phyloP scores from a whole-genome alignment of 2,888 invertebrate genomes.

The Barypeithes pellucidus region DNA sequence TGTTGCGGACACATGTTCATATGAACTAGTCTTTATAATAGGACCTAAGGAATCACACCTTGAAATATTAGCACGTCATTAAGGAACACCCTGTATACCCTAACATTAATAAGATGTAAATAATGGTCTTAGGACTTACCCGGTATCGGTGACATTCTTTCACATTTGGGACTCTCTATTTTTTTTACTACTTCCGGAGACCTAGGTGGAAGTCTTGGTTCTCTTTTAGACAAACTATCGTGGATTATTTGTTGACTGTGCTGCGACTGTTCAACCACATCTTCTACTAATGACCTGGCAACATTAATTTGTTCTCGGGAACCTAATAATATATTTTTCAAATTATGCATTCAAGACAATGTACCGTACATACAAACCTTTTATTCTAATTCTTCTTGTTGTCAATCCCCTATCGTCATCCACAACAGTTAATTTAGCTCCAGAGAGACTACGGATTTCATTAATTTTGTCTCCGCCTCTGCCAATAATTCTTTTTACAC shows the following conservation, averaged over 20 bases:
- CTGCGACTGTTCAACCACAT: constrained; percentile 76
- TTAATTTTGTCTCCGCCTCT: constrained; percentile 81
- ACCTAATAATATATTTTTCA: constrained; percentile 70
- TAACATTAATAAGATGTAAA: too few species aligned
- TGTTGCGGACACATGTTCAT: too few species aligned
- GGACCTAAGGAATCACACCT: too few species aligned
- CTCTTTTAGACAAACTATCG: constrained; percentile 71
- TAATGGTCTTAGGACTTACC: constrained; percentile 55
- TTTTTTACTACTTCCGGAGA: constrained; percentile 56
- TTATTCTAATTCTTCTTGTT: constrained; percentile 63
- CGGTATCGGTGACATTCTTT: constrained; percentile 64
- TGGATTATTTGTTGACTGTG: constrained; percentile 69
- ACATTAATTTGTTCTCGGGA: constrained; percentile 82
- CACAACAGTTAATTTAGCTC: constrained; percentile 80
- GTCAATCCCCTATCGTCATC: constrained; percentile 59
- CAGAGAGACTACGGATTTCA: constrained; percentile 80
- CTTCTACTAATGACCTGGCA: constrained; percentile 82
- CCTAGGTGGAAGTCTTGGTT: constrained; percentile 70
- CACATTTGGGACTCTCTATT: constrained; percentile 63
- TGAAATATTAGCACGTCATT: too few species aligned
- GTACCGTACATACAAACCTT: constrained; percentile 56
- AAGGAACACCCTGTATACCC: too few species aligned
- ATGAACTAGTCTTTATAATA: too few species aligned
- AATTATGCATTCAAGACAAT: background rate
- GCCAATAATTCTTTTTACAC: constrained; percentile 84